These are phyloP conservation scores for Drosophila formosana DNA, from an alignment of 2,888 invertebrate species.

Conservation along the genomic window DNA sequence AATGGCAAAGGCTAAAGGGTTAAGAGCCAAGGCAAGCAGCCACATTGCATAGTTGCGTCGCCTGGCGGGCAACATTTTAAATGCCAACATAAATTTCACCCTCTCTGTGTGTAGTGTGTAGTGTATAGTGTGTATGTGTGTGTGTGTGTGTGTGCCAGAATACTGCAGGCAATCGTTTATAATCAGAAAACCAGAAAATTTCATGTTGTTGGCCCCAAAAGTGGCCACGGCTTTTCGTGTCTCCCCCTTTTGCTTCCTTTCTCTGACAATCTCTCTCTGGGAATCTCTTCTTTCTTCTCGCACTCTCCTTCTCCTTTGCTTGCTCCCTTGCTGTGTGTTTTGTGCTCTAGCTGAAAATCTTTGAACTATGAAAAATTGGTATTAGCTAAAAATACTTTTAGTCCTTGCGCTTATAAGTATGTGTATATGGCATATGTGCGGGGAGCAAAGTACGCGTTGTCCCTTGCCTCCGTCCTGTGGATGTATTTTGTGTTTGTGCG, in stretches of 20 bases:
- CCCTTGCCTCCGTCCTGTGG: constrained; percentile 41
- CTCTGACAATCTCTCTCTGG: constrained; percentile 4
- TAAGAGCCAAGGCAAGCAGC: constrained; percentile 34
- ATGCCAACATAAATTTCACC: constrained; percentile 65
- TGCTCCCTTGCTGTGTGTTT: constrained; percentile 12
- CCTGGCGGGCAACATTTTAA: constrained; percentile 63
- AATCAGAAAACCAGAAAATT: constrained; percentile 78
- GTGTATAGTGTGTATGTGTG: constrained; percentile 12
- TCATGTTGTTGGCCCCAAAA: constrained; percentile 64
- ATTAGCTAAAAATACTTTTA: constrained; percentile 80
- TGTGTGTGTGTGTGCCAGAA: constrained; percentile 23
- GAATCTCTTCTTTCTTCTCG: not conserved
- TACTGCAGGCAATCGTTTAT: constrained; percentile 79
- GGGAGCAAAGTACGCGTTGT: too few relatives aligned
- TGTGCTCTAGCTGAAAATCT: constrained; percentile 71
- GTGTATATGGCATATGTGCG: constrained; percentile 46
- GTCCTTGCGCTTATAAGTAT: constrained; percentile 60
- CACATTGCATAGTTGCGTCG: constrained; percentile 42
- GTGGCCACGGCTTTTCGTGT: constrained; percentile 40
- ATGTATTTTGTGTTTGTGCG: constrained; percentile 69
- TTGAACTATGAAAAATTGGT: constrained; percentile 82
- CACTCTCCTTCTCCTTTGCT: not conserved
- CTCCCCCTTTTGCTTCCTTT: constrained; percentile 1
- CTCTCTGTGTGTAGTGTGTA: constrained; percentile 20
- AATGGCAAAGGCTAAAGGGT: constrained; percentile 42